These are phyloP conservation scores for Operophtera brumata DNA, from an alignment of 2,888 invertebrate genomes.

Conservation along the genomic window DNA sequence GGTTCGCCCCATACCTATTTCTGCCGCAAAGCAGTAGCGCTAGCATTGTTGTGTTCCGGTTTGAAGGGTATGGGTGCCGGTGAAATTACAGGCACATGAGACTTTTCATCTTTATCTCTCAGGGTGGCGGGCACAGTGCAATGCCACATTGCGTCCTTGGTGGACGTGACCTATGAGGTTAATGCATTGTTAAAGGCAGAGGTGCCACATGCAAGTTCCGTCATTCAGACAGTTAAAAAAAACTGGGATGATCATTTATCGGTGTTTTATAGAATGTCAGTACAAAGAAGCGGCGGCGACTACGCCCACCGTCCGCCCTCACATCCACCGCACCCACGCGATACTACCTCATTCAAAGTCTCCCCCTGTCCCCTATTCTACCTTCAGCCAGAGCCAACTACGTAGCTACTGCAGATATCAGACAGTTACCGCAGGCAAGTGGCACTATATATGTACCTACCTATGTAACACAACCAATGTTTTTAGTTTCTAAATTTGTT, in stretches of 20 bases:
- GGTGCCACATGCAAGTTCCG: too few species aligned
- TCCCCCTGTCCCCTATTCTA: slow-evolving; percentile 12
- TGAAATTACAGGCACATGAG: too few species aligned
- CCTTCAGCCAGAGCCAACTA: slow-evolving; percentile 14
- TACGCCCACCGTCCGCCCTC: slow-evolving; percentile 40
- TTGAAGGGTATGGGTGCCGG: too few species aligned
- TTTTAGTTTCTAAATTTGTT: not conserved
- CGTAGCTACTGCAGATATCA: slow-evolving; percentile 10
- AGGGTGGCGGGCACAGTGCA: too few species aligned
- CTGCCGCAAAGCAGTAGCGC: too few species aligned
- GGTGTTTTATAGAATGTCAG: slow-evolving; percentile 26
- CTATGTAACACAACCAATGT: slow-evolving; percentile 4
- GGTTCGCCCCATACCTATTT: too few species aligned
- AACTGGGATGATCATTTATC: slow-evolving; percentile 25
- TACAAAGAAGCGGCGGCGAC: slow-evolving; percentile 14
- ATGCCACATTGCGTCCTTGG: too few species aligned
- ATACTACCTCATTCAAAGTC: slow-evolving; percentile 16
- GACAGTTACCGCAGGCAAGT: not conserved
- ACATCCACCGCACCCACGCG: slow-evolving; percentile 35
- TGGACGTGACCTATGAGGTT: too few species aligned
- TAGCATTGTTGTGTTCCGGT: too few species aligned
- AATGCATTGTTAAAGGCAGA: too few species aligned
- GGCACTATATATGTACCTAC: not conserved
- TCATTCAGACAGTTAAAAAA: not conserved
- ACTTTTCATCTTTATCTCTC: too few species aligned